These are phyloP conservation scores for Scaptomyza tumidula DNA, from an alignment of 2,888 invertebrate genomes.

Conservation along the genomic window DNA sequence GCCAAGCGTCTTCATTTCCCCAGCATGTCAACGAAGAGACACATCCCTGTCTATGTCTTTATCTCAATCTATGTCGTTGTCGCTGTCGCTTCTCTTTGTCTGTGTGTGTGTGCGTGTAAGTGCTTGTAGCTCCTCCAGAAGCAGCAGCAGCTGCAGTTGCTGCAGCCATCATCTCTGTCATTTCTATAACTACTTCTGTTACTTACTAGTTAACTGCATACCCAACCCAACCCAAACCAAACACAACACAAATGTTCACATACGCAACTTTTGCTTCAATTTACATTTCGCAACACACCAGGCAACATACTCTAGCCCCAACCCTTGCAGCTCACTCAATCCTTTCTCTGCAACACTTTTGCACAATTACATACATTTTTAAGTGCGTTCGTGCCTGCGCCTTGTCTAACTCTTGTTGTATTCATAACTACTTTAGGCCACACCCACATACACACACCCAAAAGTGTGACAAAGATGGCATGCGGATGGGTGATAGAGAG, in stretches of 20 bases:
- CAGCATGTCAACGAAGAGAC: conserved; percentile 56
- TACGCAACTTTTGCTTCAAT: conserved; percentile 58
- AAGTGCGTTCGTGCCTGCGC: conserved; percentile 71
- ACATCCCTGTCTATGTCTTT: conserved; percentile 47
- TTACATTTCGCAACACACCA: conserved; percentile 31
- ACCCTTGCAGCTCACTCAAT: background rate
- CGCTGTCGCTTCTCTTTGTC: conserved; percentile 8
- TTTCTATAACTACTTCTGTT: conserved; percentile 79
- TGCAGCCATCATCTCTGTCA: conserved; percentile 64
- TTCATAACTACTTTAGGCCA: conserved; percentile 77
- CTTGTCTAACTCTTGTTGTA: conserved; percentile 70
- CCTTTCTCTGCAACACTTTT: conserved; percentile 63
- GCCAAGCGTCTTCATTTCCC: conserved; percentile 54
- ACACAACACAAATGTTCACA: conserved; percentile 10
- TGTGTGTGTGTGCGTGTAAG: background rate
- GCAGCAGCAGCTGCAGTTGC: conserved; percentile 41
- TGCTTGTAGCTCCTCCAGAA: conserved; percentile 31
- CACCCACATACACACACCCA: conserved; percentile 37
- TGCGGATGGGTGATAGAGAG: no score
- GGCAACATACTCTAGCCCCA: background rate
- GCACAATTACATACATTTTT: conserved; percentile 82
- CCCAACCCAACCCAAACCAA: conserved; percentile 9
- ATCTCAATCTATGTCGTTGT: conserved; percentile 41
- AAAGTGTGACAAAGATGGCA: background rate
- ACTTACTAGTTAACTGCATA: conserved; percentile 73